Evolutionary conservation across 2,113 vertebrate genomes (phyloP).

Genomic region (Ophthalmotilapia sp.): DNA sequence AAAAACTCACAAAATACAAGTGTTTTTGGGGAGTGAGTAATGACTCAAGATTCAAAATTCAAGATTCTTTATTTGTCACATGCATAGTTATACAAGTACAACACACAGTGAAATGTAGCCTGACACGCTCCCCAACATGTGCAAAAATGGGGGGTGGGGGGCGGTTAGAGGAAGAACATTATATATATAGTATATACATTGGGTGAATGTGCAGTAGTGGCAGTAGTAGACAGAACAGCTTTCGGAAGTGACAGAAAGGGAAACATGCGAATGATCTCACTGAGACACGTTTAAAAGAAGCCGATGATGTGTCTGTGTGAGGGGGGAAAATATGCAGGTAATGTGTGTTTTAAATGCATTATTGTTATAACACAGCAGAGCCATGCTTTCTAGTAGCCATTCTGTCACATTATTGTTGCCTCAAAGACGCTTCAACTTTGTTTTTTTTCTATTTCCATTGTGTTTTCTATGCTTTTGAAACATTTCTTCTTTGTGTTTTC

Average conservation of each 20-base stretch:
- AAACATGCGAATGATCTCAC: neutral
- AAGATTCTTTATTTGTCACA: too few relatives aligned
- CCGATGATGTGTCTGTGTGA: neutral
- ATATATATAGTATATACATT: too few relatives aligned
- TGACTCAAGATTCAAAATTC: too few relatives aligned
- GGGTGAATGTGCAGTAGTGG: too few relatives aligned
- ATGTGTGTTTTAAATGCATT: neutral
- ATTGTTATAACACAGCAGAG: neutral
- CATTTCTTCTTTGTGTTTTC: neutral
- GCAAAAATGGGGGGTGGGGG: too few relatives aligned
- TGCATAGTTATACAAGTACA: too few relatives aligned
- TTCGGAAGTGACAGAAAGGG: fast-evolving
- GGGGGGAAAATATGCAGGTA: neutral
- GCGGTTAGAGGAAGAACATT: too few relatives aligned
- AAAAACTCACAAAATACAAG: neutral
- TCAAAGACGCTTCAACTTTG: neutral
- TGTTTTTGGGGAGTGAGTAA: neutral
- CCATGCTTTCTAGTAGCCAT: neutral
- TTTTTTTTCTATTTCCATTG: neutral
- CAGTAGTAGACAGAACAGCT: neutral
- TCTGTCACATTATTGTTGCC: neutral
- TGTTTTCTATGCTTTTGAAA: neutral
- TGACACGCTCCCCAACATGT: too few relatives aligned
- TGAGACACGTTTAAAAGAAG: neutral
- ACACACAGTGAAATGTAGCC: too few relatives aligned